Conservation (phyloP, 2,888 invertebrate species). For the Argynnis bischoffii region DNA sequence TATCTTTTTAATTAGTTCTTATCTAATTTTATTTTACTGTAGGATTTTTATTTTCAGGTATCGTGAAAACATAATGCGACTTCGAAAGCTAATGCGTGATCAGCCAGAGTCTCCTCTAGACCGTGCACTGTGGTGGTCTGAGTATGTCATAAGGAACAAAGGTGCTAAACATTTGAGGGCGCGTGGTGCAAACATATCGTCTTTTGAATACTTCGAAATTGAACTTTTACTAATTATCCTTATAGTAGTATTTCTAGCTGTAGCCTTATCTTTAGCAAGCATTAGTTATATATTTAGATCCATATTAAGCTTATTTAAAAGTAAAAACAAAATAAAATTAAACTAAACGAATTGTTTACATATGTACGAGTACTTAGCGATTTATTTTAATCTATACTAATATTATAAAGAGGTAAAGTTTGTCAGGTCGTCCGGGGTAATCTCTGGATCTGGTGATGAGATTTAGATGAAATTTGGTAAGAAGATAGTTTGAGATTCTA, state of each 20-base stretch:
- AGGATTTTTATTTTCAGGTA: slow-evolving; percentile 25
- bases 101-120: slow-evolving; percentile 58
- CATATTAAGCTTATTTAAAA: slow-evolving; percentile 1
- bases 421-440: too few species aligned
- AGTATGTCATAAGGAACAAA: slow-evolving; percentile 62
- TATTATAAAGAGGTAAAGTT: too few species aligned
- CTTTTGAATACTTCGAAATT: slow-evolving; percentile 48
- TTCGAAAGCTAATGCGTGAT: slow-evolving; percentile 54
- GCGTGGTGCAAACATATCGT: slow-evolving; percentile 52
- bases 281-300: not conserved
- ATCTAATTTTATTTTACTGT: not conserved
- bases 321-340: slow-evolving; percentile 12
- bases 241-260: not conserved
- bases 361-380: too few species aligned
- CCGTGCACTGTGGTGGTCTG: slow-evolving; percentile 72
- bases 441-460: too few species aligned
- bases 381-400: too few species aligned
- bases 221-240: slow-evolving; percentile 41
- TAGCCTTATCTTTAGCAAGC: not conserved
- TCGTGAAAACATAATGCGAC: slow-evolving; percentile 42
- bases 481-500: too few species aligned
- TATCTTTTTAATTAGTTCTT: not conserved
- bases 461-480: too few species aligned
- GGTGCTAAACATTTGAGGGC: slow-evolving; percentile 64
- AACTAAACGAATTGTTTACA: not conserved